Evolutionary conservation across 2,888 invertebrate species (phyloP).

Genomic region (Amphipoea lucens): DNA sequence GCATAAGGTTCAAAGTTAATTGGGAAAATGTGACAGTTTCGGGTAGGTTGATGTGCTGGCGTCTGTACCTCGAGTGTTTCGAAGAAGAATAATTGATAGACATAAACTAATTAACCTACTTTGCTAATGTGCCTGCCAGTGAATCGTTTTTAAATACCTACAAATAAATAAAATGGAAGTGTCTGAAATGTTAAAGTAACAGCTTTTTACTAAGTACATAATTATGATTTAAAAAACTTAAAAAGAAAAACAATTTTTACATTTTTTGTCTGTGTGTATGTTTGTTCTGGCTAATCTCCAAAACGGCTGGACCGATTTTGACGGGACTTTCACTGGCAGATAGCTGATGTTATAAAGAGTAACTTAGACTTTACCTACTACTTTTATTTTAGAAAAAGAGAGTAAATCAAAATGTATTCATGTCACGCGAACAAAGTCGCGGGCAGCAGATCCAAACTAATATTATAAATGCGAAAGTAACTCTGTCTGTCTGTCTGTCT

Average conservation of each 20-base stretch:
- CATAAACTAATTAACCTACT: constrained; percentile 2
- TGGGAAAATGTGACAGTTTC: too few relatives aligned
- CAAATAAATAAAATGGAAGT: neutral
- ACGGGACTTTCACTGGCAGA: neutral
- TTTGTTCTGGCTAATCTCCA: neutral
- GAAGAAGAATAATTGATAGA: constrained; percentile 7
- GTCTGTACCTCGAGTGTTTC: neutral
- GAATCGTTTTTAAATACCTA: neutral
- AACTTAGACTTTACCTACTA: too few relatives aligned
- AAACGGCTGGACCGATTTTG: neutral
- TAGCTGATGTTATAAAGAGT: neutral
- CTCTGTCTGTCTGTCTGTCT: too few relatives aligned
- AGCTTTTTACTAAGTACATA: too few relatives aligned
- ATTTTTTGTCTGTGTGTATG: neutral
- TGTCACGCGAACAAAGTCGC: neutral
- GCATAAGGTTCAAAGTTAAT: too few relatives aligned
- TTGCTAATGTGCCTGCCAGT: neutral
- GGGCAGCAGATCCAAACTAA: neutral
- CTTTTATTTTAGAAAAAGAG: too few relatives aligned
- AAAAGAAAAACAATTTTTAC: neutral
- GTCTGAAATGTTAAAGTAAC: too few relatives aligned
- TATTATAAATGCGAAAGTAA: too few relatives aligned
- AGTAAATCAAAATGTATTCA: too few relatives aligned
- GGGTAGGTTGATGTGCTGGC: too few relatives aligned
- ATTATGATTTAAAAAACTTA: neutral